Percentiles rank a stretch among this genome's conserved stretches.
phyloP scores from a whole-genome alignment of 2,888 invertebrate species.

The Physocephala rufipes region DNA sequence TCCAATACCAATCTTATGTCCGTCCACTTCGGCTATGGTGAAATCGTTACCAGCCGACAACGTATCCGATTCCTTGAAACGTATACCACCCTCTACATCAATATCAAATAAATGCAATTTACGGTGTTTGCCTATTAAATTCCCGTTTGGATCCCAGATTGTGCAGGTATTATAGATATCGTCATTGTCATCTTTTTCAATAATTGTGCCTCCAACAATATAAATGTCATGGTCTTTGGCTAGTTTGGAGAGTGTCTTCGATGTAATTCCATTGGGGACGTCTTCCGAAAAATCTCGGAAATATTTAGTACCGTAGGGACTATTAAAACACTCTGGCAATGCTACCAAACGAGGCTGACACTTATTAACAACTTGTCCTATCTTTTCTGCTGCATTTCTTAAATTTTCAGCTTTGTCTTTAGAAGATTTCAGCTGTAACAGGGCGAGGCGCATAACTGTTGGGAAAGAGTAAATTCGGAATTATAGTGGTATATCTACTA shows the following conservation, averaged over 20 bases:
- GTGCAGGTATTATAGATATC: conserved; percentile 87
- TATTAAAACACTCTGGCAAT: conserved; percentile 92
- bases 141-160: conserved; percentile 82
- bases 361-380: conserved; percentile 70
- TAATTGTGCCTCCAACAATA: conserved; percentile 90
- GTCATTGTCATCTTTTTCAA: conserved; percentile 73
- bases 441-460: conserved; percentile 69
- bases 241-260: conserved; percentile 74
- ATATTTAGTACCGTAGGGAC: conserved; percentile 89
- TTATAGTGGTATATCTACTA: too few relatives aligned
- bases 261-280: conserved; percentile 82
- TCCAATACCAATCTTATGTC: conserved; percentile 83
- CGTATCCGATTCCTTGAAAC: conserved; percentile 90
- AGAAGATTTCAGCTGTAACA: conserved; percentile 85
- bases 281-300: conserved; percentile 87
- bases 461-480: too few relatives aligned
- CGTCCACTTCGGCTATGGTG: conserved; percentile 76
- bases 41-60: conserved; percentile 79
- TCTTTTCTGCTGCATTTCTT: conserved; percentile 74
- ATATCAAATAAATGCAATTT: conserved; percentile 97
- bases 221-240: conserved; percentile 81
- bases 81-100: conserved; percentile 91
- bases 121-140: conserved; percentile 81
- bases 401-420: conserved; percentile 81
- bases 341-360: conserved; percentile 73